Percentiles rank a stretch among this genome's conserved stretches.
Evolutionary conservation across 2,113 vertebrate species (phyloP).

Genomic region (Alosa alosa): DNA sequence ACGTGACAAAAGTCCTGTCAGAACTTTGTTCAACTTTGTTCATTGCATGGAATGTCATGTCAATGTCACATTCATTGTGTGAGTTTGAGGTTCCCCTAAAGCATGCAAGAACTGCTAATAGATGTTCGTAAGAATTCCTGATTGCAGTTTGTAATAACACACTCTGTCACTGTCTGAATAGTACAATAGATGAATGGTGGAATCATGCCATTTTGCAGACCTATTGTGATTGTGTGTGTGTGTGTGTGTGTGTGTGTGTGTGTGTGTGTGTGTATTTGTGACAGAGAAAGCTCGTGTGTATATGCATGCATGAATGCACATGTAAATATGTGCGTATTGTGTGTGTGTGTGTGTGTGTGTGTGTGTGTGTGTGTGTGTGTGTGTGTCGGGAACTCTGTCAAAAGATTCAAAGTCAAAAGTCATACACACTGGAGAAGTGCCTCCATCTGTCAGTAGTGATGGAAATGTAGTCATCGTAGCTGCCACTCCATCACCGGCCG

Average conservation of each 20-base stretch:
- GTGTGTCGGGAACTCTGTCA: conserved; percentile 8
- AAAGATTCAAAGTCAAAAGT: conserved; percentile 15
- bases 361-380: neutral
- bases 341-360: neutral
- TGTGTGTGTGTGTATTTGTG: neutral
- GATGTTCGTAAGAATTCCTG: neutral
- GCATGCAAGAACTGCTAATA: neutral
- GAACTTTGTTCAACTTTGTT: neutral
- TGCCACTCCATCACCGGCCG: conserved; percentile 24
- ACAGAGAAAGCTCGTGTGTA: neutral
- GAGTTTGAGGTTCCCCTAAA: neutral
- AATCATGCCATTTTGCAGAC: neutral
- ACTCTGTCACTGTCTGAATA: conserved; percentile 12
- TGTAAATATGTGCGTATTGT: neutral
- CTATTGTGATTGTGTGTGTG: neutral
- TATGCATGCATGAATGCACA: neutral
- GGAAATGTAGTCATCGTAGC: conserved; percentile 25
- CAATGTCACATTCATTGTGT: neutral
- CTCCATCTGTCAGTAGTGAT: neutral
- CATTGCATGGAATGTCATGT: neutral
- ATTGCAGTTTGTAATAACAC: neutral
- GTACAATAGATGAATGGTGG: neutral
- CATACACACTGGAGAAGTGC: neutral
- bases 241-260: neutral
- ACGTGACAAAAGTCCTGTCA: neutral